phyloP scores from a whole-genome alignment of 2,113 vertebrate genomes.

The Pontoporia blainvillei region DNA sequence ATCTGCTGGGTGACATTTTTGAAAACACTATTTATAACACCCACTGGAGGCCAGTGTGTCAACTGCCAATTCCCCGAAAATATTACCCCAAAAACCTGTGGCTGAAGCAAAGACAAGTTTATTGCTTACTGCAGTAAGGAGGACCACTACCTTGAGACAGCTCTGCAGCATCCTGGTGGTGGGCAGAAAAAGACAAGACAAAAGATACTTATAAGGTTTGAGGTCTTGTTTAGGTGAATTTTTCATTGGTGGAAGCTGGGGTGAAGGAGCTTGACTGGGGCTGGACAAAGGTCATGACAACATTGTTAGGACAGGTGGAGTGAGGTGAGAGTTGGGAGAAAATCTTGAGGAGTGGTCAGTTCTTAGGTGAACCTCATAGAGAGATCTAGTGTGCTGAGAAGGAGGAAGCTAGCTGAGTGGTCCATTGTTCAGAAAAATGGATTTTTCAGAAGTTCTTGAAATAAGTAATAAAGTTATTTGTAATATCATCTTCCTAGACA shows the following conservation, averaged over 20 bases:
- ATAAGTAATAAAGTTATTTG: neutral
- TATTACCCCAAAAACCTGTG: neutral
- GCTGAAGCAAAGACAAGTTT: neutral
- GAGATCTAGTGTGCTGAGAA: neutral
- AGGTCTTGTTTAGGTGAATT: neutral
- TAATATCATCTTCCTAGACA: neutral
- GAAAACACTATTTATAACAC: neutral
- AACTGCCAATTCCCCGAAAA: neutral
- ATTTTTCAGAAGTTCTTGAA: neutral
- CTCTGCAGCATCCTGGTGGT: neutral
- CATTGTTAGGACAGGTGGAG: neutral
- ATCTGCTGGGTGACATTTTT: neutral
- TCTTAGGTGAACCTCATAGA: neutral
- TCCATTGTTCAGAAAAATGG: neutral
- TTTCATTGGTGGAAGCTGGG: neutral
- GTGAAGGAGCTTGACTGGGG: rapidly evolving
- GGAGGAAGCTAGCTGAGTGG: neutral
- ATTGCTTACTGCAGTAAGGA: neutral
- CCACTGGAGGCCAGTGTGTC: neutral
- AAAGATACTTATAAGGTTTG: neutral
- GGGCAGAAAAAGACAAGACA: neutral
- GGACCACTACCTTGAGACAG: neutral
- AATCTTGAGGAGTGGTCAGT: neutral
- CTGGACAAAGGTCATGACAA: neutral
- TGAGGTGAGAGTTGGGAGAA: neutral